Conservation (phyloP, 2,113 vertebrate genomes). For the Silurus asotus region DNA sequence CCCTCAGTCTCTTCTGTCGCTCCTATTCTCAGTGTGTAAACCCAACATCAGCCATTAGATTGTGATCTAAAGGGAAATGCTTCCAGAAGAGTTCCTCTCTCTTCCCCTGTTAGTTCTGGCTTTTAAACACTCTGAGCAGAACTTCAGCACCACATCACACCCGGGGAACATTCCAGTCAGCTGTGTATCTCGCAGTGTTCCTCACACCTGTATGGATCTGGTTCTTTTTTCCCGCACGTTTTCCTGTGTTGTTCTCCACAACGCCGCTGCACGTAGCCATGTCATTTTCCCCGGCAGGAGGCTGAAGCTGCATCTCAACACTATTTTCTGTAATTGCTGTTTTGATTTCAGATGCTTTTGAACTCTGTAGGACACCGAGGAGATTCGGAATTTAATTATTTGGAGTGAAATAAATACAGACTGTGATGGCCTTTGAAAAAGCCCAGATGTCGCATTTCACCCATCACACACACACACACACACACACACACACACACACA, state of each 20-base stretch:
- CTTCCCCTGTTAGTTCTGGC: background rate
- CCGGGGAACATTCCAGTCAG: background rate
- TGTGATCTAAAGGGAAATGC: background rate
- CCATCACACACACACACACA: background rate
- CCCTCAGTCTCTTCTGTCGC: background rate
- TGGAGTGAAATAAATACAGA: background rate
- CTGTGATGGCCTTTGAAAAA: background rate
- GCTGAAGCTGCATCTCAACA: background rate
- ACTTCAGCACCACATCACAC: background rate
- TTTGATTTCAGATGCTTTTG: constrained; percentile 2
- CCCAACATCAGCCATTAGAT: background rate
- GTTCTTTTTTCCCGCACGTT: background rate
- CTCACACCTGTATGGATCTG: background rate
- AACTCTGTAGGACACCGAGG: constrained; percentile 3
- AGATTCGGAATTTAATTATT: background rate
- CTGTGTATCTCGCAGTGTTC: background rate
- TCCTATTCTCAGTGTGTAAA: too few relatives aligned
- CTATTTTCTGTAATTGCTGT: background rate
- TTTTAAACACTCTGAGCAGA: background rate
- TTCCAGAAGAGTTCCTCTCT: background rate
- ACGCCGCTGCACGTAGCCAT: too few relatives aligned
- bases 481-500: too few relatives aligned
- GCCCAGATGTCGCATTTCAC: background rate
- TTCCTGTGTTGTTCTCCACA: background rate
- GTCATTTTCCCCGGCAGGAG: background rate